These are phyloP conservation scores for Crotalus adamanteus DNA, from an alignment of 2,797 vertebrate genomes.

Conservation along the genomic window DNA sequence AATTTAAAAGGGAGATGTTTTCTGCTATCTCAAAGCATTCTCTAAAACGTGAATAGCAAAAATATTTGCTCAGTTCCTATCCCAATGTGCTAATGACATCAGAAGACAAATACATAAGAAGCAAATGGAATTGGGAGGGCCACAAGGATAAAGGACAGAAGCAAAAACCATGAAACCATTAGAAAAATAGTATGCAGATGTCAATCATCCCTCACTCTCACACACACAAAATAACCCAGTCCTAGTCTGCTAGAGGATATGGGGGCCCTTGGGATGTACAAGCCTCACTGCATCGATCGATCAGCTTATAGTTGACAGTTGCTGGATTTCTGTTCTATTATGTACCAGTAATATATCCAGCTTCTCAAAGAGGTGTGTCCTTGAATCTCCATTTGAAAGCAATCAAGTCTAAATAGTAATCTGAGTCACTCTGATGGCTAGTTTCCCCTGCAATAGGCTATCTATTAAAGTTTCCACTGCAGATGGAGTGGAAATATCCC, in stretches of 20 bases:
- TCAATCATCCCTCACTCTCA: background rate
- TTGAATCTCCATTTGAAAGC: background rate
- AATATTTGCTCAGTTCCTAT: background rate
- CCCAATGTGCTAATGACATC: background rate
- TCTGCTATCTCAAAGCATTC: background rate
- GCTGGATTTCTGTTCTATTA: background rate
- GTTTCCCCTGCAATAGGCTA: background rate
- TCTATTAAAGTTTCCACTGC: too few relatives aligned
- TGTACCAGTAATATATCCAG: background rate
- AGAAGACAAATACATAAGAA: background rate
- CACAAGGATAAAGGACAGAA: background rate
- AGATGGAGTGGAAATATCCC: background rate
- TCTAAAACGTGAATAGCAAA: background rate
- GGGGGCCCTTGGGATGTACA: background rate
- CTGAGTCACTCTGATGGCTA: background rate
- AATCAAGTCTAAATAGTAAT: background rate
- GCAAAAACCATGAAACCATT: background rate
- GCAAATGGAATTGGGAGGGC: background rate
- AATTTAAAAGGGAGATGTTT: background rate
- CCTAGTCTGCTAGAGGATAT: background rate
- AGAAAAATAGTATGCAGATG: background rate
- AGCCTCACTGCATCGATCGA: background rate
- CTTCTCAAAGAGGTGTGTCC: background rate
- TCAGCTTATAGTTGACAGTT: background rate
- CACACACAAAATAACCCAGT: background rate